These are phyloP conservation scores for Dryobates pubescens DNA, from an alignment of 2,797 vertebrate species.

Conservation along the genomic window DNA sequence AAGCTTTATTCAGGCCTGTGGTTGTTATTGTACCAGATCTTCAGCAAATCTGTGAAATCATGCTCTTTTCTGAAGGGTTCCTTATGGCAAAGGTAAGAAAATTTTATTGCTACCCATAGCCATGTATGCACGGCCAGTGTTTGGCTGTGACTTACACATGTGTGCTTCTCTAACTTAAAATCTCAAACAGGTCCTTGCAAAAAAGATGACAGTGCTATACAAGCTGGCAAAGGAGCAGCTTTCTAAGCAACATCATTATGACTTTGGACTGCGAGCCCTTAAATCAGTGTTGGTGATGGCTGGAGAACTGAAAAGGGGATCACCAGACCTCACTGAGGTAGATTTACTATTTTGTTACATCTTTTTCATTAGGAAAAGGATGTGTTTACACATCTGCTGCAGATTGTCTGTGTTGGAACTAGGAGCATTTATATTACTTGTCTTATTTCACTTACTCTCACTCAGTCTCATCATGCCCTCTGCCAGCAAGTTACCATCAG, in stretches of 20 bases:
- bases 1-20: conserved; percentile 95
- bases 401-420: background rate
- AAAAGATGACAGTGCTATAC: conserved; percentile 98
- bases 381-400: background rate
- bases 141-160: background rate
- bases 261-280: conserved; percentile 95
- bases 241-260: conserved; percentile 97
- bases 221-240: conserved; percentile 93
- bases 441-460: background rate
- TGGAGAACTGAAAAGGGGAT: conserved; percentile 94
- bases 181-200: conserved; percentile 87
- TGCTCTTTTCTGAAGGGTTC: conserved; percentile 98
- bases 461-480: background rate
- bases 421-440: background rate
- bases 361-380: background rate
- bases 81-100: conserved; percentile 88
- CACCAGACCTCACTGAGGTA: conserved; percentile 91
- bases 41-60: conserved; percentile 98
- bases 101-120: background rate
- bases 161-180: background rate
- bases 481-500: background rate
- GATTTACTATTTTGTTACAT: background rate
- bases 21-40: conserved; percentile 97
- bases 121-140: background rate
- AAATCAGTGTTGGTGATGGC: conserved; percentile 98